Evolutionary conservation across 2,113 vertebrate species (phyloP).

Genomic region (Charadrius vociferus): DNA sequence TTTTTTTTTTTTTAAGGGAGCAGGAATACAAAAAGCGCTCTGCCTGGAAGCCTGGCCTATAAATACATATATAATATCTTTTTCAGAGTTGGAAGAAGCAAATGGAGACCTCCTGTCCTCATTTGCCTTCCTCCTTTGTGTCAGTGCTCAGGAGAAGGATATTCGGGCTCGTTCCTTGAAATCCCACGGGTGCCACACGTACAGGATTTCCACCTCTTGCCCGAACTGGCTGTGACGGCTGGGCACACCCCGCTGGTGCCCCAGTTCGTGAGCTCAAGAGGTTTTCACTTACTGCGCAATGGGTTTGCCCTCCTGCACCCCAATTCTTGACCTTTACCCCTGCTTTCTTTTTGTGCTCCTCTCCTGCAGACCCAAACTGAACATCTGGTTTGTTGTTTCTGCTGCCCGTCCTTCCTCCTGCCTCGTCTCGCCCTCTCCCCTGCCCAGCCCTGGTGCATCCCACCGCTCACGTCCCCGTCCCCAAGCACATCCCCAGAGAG

Average conservation of each 20-base stretch:
- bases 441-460: not conserved
- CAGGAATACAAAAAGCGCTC: not conserved
- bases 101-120: not conserved
- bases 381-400: not conserved
- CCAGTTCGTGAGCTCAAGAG: not conserved
- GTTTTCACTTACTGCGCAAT: not conserved
- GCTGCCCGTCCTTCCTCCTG: not conserved
- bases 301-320: not conserved
- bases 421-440: not conserved
- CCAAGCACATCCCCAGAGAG: fast-evolving
- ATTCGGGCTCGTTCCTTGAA: not conserved
- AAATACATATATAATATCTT: not conserved
- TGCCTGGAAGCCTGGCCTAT: not conserved
- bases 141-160: not conserved
- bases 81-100: not conserved
- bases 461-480: fast-evolving
- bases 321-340: not conserved
- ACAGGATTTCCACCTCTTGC: not conserved
- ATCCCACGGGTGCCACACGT: not conserved
- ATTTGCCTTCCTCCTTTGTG: constrained; percentile 10
- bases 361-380: not conserved
- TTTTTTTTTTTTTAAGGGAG: not conserved
- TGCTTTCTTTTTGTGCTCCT: not conserved
- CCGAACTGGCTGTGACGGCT: not conserved
- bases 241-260: not conserved